Base-by-base conservation (phyloP, 2,113 vertebrate species). In the Dicrurus megarhynchus region DNA sequence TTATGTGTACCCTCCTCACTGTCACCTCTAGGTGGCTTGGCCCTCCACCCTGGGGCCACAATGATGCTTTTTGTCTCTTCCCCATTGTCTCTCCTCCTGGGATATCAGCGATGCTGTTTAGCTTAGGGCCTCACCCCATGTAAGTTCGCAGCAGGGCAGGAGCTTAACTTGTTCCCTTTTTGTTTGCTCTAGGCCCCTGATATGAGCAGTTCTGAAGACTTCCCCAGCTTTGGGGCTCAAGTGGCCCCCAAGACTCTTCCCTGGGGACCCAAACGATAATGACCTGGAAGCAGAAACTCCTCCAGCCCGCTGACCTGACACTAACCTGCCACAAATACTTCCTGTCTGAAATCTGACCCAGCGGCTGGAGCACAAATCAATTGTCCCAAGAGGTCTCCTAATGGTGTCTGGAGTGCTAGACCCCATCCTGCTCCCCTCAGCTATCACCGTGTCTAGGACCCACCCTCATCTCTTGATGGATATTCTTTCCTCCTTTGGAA, bases 231-330 rank as follows among this genome's bases (percentile, higher is more conserved):
- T 92, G 99, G 99, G 92, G 98, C 99, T 94, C 99, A 99, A 71
- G 99, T 99, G 96, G 97, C 98, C 91, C 98, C 99, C 89, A 98
- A 98, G 95, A 97, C 99, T 90, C 99, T 99, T 90, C 99, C 99
- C 42, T 99, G 99, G 99, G 99, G 99, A 96, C 99, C 99, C 69
- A 99, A 99, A 95, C 99, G 99, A 97, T 99, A 99, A 98, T 99
- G 97, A 94, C 77, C 84, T 93, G 92, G 95, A 97, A 97, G 85
- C 92, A 96, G 94, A 95, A 94, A 61, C 75, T 95, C 92, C 91
- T 97, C 95, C 97, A 98, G 98, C 97, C 97, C 64, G 97, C 97
- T 97, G 97, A 94, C 94, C 94, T 87, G 89, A 88, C 91, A 95
- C 95, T 94, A 81, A 96, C 93, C 90, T 96, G 90, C 97, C 84